Percentiles rank a stretch among this genome's conserved stretches.
Conservation (phyloP, 2,797 vertebrate species). For the Glossophaga mutica region DNA sequence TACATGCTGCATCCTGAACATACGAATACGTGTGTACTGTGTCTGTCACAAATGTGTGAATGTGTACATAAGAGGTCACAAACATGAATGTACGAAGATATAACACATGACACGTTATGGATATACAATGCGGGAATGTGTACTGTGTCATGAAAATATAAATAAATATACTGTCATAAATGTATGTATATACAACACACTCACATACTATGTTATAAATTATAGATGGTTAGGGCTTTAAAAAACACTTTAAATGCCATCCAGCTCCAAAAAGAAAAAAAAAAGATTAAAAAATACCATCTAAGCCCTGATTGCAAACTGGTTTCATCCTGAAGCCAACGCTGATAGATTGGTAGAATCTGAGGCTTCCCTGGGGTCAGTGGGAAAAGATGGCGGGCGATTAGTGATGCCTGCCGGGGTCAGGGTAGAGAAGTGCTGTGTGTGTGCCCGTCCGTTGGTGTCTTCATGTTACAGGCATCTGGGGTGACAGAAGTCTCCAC, state of each 20-base stretch:
- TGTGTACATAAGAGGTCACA: not conserved
- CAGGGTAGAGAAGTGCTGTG: not conserved
- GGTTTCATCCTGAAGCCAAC: not conserved
- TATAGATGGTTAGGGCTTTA: not conserved
- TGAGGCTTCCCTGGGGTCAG: not conserved
- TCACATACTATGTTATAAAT: not conserved
- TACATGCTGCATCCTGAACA: not conserved
- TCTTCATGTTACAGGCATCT: not conserved
- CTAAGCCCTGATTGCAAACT: not conserved
- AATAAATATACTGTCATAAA: not conserved
- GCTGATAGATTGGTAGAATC: not conserved
- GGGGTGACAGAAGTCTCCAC: not conserved
- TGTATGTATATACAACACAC: not conserved
- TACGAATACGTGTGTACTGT: rapidly evolving
- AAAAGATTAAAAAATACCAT: not conserved
- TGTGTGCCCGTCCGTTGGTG: not conserved
- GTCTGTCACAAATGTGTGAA: not conserved
- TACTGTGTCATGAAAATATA: not conserved
- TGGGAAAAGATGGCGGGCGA: not conserved
- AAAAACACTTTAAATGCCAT: not conserved
- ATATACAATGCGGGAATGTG: too few relatives aligned
- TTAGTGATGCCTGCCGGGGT: not conserved
- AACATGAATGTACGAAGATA: too few relatives aligned
- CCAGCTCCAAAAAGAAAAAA: too few relatives aligned
- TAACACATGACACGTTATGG: not conserved